Conservation (phyloP, 2,888 invertebrate genomes). For the Bembecia ichneumoniformis region DNA sequence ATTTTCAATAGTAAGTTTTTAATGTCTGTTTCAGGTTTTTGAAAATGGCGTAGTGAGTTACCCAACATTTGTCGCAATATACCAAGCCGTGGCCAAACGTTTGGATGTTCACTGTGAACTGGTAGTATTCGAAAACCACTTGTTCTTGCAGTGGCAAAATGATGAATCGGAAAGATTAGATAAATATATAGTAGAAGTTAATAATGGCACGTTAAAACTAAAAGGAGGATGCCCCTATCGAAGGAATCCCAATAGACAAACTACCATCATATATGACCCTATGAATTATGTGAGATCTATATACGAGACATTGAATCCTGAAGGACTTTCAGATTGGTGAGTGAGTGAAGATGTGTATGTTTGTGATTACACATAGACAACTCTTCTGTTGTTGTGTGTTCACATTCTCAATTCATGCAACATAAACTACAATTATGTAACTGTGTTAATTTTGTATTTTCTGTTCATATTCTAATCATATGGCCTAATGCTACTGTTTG, state of each 20-base stretch:
- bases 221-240: slow-evolving; percentile 41
- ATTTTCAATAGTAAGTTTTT: neutral
- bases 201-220: slow-evolving; percentile 28
- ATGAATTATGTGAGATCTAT: too few relatives aligned
- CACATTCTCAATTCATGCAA: too few relatives aligned
- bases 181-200: slow-evolving; percentile 31
- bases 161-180: slow-evolving; percentile 7
- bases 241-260: neutral
- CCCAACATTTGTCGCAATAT: slow-evolving; percentile 32
- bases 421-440: too few relatives aligned
- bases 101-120: slow-evolving; percentile 39
- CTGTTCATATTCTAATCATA: too few relatives aligned
- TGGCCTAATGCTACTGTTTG: too few relatives aligned
- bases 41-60: neutral
- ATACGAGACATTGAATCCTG: too few relatives aligned
- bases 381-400: too few relatives aligned
- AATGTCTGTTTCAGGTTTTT: neutral
- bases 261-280: neutral
- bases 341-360: too few relatives aligned
- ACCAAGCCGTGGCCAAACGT: slow-evolving; percentile 37
- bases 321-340: too few relatives aligned
- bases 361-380: too few relatives aligned
- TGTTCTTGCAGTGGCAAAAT: slow-evolving; percentile 43
- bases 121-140: slow-evolving; percentile 42
- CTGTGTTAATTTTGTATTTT: too few relatives aligned